Percentiles rank a stretch among this genome's conserved stretches.
These are phyloP conservation scores for Poecilia picta DNA, from an alignment of 2,797 vertebrate genomes.

Conservation along the genomic window DNA sequence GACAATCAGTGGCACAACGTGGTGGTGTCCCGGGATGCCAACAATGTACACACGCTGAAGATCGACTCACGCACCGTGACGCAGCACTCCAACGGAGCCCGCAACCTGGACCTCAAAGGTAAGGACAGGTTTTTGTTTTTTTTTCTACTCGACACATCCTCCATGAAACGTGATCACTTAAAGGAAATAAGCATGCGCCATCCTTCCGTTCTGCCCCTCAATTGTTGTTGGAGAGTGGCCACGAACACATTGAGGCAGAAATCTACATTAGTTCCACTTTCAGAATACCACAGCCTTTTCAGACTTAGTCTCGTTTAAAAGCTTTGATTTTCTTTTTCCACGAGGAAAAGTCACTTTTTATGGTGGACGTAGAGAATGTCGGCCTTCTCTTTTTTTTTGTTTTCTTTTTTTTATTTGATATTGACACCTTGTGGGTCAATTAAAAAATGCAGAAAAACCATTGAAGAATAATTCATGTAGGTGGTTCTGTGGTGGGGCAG, in stretches of 20 bases:
- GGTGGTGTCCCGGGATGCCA: slow-evolving; percentile 91
- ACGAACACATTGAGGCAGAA: slow-evolving; percentile 9
- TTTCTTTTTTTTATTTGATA: neutral
- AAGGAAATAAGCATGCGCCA: slow-evolving; percentile 25
- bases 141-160: slow-evolving; percentile 6
- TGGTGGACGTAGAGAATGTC: neutral
- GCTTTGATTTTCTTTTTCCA: neutral
- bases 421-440: no score
- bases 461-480: no score
- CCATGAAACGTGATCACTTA: slow-evolving; percentile 12
- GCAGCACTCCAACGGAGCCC: slow-evolving; percentile 93
- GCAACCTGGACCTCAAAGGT: slow-evolving; percentile 96
- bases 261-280: slow-evolving; percentile 15
- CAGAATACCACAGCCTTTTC: neutral
- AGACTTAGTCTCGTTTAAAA: neutral
- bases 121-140: slow-evolving; percentile 16
- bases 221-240: slow-evolving; percentile 38
- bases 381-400: neutral
- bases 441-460: no score
- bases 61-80: slow-evolving; percentile 95
- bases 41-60: slow-evolving; percentile 90
- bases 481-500: no score
- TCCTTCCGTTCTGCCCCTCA: slow-evolving; percentile 29
- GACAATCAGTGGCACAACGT: slow-evolving; percentile 98
- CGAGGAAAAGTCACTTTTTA: neutral